Percentiles rank a stretch among this genome's conserved stretches.
These are phyloP conservation scores for Rhopalosiphum padi DNA, from an alignment of 1,140 invertebrate genomes.

Conservation along the genomic window DNA sequence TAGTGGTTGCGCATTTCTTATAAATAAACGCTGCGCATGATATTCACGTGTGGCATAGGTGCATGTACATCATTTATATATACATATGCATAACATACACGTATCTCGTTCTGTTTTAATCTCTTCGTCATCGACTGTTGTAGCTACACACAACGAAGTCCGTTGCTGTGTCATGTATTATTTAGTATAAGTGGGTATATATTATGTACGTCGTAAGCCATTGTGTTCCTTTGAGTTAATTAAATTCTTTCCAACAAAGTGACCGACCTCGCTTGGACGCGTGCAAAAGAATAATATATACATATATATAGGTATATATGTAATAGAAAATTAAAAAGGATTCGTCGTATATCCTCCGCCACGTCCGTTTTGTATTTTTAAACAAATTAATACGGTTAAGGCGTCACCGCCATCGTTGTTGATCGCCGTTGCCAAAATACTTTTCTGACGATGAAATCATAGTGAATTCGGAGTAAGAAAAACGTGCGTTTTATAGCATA, in stretches of 20 bases:
- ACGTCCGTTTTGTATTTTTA: conserved; percentile 32
- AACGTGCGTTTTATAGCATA: neutral
- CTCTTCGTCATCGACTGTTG: neutral
- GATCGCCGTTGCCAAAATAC: conserved; percentile 30
- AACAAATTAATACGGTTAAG: neutral
- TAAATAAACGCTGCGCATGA: conserved; percentile 14
- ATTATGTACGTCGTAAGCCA: neutral
- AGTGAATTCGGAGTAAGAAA: neutral
- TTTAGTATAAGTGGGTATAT: neutral
- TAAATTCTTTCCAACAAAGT: conserved; percentile 19
- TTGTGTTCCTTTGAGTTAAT: conserved; percentile 4
- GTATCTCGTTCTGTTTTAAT: neutral
- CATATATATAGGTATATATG: too few relatives aligned
- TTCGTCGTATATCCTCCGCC: neutral
- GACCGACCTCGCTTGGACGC: neutral
- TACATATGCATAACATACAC: neutral
- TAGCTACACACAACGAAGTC: neutral
- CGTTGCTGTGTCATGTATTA: neutral
- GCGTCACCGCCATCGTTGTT: neutral
- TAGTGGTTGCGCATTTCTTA: neutral
- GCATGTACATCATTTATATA: neutral
- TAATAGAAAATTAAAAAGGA: neutral
- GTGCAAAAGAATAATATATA: neutral
- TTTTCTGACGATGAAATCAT: conserved; percentile 39
- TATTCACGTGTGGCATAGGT: neutral